Evolutionary conservation across 2,797 vertebrate species (phyloP).

Genomic region (Bradypodion pumilum): DNA sequence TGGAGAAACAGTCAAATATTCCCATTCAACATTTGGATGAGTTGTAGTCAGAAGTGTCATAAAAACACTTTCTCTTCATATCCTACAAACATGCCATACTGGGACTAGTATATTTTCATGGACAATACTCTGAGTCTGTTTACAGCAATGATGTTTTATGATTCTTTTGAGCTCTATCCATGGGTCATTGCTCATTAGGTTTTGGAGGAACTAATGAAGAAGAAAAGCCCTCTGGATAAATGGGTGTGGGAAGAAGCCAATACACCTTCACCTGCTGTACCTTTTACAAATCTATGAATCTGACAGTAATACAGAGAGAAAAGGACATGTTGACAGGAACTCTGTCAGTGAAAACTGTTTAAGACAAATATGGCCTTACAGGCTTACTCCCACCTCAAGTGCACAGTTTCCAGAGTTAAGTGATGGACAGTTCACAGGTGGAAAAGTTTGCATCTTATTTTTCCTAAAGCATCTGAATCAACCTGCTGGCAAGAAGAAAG

Average conservation of each 20-base stretch:
- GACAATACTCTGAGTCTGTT: slow-evolving; percentile 64
- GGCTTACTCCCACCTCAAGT: background rate
- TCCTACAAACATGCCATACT: background rate
- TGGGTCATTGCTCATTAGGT: slow-evolving; percentile 46
- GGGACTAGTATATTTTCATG: slow-evolving; percentile 53
- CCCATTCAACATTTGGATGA: slow-evolving; percentile 72
- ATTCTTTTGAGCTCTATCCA: slow-evolving; percentile 59
- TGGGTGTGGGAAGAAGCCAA: background rate
- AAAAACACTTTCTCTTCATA: background rate
- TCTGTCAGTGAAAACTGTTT: background rate
- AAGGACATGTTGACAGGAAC: background rate
- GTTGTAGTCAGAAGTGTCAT: slow-evolving; percentile 48
- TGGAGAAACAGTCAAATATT: slow-evolving; percentile 56
- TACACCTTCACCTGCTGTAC: slow-evolving; percentile 12
- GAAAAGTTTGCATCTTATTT: background rate
- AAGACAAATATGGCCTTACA: slow-evolving; percentile 10
- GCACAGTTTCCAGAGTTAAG: background rate
- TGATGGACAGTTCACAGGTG: slow-evolving; percentile 24
- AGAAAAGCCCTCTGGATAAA: slow-evolving; percentile 37
- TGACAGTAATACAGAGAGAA: background rate
- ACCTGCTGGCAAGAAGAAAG: background rate
- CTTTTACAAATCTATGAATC: slow-evolving; percentile 1
- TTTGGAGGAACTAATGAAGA: slow-evolving; percentile 60
- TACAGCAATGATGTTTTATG: slow-evolving; percentile 63
- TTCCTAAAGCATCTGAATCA: background rate